Conservation (phyloP, 2,113 vertebrate genomes). For the Tragelaphus imberbis region DNA sequence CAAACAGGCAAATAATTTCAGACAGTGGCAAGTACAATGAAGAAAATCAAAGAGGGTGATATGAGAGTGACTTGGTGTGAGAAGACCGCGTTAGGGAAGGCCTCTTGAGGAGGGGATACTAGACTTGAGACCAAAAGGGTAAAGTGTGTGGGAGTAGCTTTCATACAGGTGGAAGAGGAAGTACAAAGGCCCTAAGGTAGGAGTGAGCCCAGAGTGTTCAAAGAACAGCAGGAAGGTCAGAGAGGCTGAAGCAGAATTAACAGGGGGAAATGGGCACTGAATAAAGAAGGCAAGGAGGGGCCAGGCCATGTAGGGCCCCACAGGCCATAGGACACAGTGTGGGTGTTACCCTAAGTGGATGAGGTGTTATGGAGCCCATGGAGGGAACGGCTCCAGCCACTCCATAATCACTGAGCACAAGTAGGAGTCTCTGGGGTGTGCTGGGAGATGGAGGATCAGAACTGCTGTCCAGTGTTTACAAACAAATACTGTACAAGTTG, state of each 20-base stretch:
- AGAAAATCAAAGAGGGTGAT: neutral
- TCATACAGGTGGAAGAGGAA: neutral
- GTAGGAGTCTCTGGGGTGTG: neutral
- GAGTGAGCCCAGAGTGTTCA: neutral
- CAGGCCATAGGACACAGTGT: neutral
- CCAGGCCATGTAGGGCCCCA: neutral
- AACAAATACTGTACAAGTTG: neutral
- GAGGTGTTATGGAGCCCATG: neutral
- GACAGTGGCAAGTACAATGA: neutral
- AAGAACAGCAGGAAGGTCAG: neutral
- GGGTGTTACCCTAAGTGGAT: neutral
- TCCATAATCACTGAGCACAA: neutral
- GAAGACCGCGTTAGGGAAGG: neutral
- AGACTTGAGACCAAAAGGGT: neutral
- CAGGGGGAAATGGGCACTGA: neutral
- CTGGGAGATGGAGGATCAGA: neutral
- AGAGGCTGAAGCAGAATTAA: neutral
- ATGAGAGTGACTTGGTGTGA: neutral
- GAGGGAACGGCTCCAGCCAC: neutral
- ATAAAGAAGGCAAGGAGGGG: no score
- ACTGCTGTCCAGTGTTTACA: neutral
- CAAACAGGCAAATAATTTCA: neutral
- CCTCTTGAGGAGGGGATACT: neutral
- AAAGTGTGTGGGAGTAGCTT: neutral
- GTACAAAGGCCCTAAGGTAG: neutral